A percentile compares a stretch with the other conserved stretches of the same genome.
These are phyloP conservation scores for Leptopilina clavipes DNA, from an alignment of 1,140 invertebrate genomes.

Conservation along the genomic window DNA sequence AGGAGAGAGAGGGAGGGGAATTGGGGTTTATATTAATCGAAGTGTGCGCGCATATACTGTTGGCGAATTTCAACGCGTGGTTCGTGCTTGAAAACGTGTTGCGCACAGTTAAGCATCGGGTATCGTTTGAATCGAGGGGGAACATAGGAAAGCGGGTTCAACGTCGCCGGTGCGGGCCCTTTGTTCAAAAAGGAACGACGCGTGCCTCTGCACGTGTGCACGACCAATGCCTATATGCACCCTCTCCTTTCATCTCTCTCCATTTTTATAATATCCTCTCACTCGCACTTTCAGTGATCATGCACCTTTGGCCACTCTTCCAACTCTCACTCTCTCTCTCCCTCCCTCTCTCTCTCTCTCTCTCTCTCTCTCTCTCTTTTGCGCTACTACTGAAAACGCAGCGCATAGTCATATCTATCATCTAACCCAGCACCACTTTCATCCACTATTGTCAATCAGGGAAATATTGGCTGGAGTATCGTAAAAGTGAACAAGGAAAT, in stretches of 20 bases:
- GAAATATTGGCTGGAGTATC: slow-evolving; percentile 26
- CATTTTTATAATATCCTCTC: not conserved
- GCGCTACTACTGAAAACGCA: not conserved
- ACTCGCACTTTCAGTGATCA: not conserved
- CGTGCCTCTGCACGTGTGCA: slow-evolving; percentile 59
- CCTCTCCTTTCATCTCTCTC: slow-evolving; percentile 41
- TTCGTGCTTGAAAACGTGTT: slow-evolving; percentile 47
- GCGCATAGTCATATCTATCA: slow-evolving; percentile 10
- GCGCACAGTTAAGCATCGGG: slow-evolving; percentile 54
- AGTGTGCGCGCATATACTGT: not conserved
- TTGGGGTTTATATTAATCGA: slow-evolving; percentile 30
- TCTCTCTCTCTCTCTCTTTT: not conserved
- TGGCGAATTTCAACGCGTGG: slow-evolving; percentile 33
- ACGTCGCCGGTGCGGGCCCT: slow-evolving; percentile 50
- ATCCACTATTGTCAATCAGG: slow-evolving; percentile 15
- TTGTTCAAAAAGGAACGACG: slow-evolving; percentile 50
- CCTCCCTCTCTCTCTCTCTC: not conserved
- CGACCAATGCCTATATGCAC: slow-evolving; percentile 57
- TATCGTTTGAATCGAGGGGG: slow-evolving; percentile 50
- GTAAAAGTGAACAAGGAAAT: slow-evolving; percentile 14
- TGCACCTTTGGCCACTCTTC: too few species aligned
- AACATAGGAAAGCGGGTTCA: slow-evolving; percentile 49
- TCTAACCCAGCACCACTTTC: slow-evolving; percentile 18
- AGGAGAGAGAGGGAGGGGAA: slow-evolving; percentile 2
- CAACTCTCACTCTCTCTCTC: slow-evolving; percentile 27